phyloP scores from a whole-genome alignment of 2,888 invertebrate species.

The Phytoseiulus persimilis region DNA sequence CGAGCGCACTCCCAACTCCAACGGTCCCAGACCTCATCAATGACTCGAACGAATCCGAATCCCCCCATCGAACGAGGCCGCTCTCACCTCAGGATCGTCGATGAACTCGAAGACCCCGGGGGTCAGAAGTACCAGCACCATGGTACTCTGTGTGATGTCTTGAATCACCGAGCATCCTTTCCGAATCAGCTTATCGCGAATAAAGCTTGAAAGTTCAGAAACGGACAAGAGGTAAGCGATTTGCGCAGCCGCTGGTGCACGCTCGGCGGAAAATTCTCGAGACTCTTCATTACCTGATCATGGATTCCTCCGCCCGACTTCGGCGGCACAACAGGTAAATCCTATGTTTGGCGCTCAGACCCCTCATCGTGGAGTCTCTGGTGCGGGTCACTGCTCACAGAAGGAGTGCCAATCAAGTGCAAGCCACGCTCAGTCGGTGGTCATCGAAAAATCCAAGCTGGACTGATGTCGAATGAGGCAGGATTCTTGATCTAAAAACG shows the following conservation, averaged over 20 bases:
- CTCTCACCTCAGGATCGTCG: neutral
- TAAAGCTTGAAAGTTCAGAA: neutral
- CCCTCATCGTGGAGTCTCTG: neutral
- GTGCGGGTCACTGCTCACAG: neutral
- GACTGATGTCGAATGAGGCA: neutral
- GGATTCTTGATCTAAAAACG: neutral
- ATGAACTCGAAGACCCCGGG: slow-evolving; percentile 29
- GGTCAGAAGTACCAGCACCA: slow-evolving; percentile 7
- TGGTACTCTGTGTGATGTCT: slow-evolving; percentile 14
- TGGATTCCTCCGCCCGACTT: neutral
- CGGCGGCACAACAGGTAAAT: slow-evolving; percentile 9
- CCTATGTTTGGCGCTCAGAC: neutral
- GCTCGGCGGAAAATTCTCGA: neutral
- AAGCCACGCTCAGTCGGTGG: neutral
- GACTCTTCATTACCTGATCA: slow-evolving; percentile 15
- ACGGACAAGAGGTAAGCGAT: neutral
- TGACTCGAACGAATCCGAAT: no score
- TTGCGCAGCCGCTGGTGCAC: neutral
- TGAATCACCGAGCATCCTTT: neutral
- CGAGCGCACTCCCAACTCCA: no score
- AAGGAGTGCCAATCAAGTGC: neutral
- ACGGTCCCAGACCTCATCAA: no score
- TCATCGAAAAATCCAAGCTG: neutral
- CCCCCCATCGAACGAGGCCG: neutral
- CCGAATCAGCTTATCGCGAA: slow-evolving; percentile 16